phyloP scores from a whole-genome alignment of 2,888 invertebrate genomes.

The Tenthredo mesomela region DNA sequence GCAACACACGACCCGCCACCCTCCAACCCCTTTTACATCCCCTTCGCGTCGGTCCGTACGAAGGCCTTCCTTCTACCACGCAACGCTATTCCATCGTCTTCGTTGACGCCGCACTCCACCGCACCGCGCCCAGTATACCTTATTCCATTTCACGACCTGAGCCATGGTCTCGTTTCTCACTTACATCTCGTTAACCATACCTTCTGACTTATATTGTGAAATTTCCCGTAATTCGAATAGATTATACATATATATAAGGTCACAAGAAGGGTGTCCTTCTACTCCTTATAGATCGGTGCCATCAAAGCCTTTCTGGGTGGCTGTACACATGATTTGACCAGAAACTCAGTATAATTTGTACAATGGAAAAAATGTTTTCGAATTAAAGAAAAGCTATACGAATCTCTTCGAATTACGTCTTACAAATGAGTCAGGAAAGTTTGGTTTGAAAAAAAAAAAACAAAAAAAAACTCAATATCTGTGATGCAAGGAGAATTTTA shows the following conservation, averaged over 20 bases:
- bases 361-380: too few species aligned
- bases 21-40: conserved; percentile 54
- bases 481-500: too few species aligned
- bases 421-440: too few species aligned
- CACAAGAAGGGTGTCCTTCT: background rate
- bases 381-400: too few species aligned
- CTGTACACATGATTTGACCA: too few species aligned
- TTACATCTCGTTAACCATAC: conserved; percentile 44
- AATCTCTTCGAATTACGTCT: too few species aligned
- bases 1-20: conserved; percentile 69
- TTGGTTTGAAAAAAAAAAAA: too few species aligned
- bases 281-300: background rate
- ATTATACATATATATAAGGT: background rate
- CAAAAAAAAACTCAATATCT: too few species aligned
- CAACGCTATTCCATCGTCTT: conserved; percentile 27
- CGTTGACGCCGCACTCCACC: conserved; percentile 34
- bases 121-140: conserved; percentile 36
- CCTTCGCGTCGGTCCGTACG: conserved; percentile 49
- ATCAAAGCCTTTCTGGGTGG: background rate
- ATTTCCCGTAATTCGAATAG: background rate
- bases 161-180: conserved; percentile 28
- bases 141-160: conserved; percentile 46
- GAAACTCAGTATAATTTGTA: too few species aligned
- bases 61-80: conserved; percentile 5
- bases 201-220: conserved; percentile 9